Conservation (phyloP, 2,888 invertebrate species). For the Nephrocerus scutellatus region DNA sequence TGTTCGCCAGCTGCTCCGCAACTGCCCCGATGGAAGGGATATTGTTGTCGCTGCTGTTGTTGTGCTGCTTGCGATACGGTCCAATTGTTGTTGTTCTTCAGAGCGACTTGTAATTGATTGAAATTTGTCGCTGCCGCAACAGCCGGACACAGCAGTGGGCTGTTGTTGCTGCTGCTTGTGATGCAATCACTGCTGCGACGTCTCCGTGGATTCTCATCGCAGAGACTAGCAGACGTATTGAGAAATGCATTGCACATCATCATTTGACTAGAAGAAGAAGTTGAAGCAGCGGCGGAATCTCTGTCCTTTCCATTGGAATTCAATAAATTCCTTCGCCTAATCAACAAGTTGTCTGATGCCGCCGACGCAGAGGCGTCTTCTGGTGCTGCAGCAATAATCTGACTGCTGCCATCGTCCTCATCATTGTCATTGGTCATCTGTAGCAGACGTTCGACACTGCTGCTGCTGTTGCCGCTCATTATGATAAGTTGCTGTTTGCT, state of each 20-base stretch:
- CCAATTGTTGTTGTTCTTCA: no score
- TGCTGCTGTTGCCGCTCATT: conserved; percentile 30
- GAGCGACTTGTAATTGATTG: no score
- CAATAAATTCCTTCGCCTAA: not conserved
- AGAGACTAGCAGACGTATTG: conserved; percentile 12
- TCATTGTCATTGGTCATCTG: conserved; percentile 25
- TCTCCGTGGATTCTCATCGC: conserved; percentile 32
- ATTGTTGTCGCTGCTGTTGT: conserved; percentile 38
- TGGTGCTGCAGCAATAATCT: no score
- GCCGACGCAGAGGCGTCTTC: no score
- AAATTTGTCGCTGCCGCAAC: conserved; percentile 26
- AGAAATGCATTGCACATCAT: conserved; percentile 24
- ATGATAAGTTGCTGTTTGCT: conserved; percentile 26
- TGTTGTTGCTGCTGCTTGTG: no score
- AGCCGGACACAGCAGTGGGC: conserved; percentile 22
- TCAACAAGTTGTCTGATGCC: not conserved
- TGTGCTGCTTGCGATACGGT: conserved; percentile 37
- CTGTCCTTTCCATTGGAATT: conserved; percentile 12
- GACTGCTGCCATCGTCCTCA: conserved; percentile 23
- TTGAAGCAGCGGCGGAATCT: conserved; percentile 12
- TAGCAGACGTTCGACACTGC: conserved; percentile 28
- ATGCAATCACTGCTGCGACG: conserved; percentile 41
- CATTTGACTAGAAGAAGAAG: conserved; percentile 23
- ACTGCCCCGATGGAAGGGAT: conserved; percentile 43
- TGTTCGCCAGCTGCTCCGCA: conserved; percentile 45